Evolutionary conservation across 2,888 invertebrate species (phyloP), one percentile per base, ranked within the genome.

Genomic region (Stratiomys singularior): DNA sequence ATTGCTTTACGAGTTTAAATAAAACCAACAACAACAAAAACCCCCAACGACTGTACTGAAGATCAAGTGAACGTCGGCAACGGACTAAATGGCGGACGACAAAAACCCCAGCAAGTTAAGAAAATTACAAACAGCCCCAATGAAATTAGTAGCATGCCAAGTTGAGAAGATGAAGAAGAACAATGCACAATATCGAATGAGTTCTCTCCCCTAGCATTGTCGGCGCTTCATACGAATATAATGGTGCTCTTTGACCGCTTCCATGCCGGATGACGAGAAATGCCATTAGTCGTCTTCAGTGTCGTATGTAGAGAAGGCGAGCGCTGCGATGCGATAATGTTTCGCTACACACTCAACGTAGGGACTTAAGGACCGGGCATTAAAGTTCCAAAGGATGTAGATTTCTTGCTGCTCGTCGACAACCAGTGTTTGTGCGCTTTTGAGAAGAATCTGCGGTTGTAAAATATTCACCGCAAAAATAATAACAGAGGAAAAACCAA

Each of bases 1-100:
- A 72, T 72, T 72, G 72, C 72, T 72, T 72, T 30, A 72, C 72
- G 58, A 72, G 56, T 72, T 58, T 72, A 58, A 72, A 71, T 71
- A 72, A 72, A 56, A 58, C n/a, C 18, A 56, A 28, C 56, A 72
- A 27, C 46, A 27, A 52, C 60, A 60, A 60, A 7, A 67, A n/a
- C n/a, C 67, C 11, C 18, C 37, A 67, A 23, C 13, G 46, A 52
- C 52, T 9, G 52, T 15, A 4, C 4, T 15, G 18, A 13, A 52
- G 15, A 52, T 52, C 52, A 37, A 3, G 37, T 5, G 5, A 9
- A 9, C 15, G n/a, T n/a, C 15, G 52, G 52, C 7, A 13, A 52
- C 15, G n/a, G 52, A 52, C 60, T 4, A 23, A 21, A 60, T 60
- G 60, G 18, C 52, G 18, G 27, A 28, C 64, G 30, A 67, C 67